Conservation (phyloP, 2,888 invertebrate genomes). For the Tetranychus truncatus region DNA sequence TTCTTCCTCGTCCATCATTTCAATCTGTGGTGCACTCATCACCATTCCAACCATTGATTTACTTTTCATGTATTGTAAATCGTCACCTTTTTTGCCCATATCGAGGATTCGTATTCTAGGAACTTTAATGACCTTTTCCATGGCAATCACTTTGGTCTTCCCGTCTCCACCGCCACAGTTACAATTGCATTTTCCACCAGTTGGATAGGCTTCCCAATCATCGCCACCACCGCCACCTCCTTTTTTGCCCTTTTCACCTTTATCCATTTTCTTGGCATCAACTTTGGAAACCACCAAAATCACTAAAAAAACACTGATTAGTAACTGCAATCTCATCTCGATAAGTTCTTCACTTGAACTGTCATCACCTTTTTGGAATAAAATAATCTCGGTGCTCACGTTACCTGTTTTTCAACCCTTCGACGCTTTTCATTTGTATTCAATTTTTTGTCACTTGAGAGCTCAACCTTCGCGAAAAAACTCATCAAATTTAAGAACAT, state of each 20-base stretch:
- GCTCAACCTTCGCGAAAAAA: background rate
- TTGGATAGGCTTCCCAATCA: background rate
- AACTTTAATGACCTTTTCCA: slow-evolving; percentile 2
- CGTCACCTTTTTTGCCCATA: background rate
- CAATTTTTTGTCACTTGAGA: background rate
- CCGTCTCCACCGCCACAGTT: background rate
- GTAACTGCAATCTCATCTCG: background rate
- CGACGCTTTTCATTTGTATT: too few species aligned
- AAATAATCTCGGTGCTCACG: background rate
- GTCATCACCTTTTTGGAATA: background rate
- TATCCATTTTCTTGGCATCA: background rate
- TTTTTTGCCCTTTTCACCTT: background rate
- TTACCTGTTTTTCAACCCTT: too few species aligned
- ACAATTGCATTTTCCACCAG: background rate
- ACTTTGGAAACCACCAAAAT: background rate
- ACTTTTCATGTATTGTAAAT: background rate
- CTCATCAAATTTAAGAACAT: too few species aligned
- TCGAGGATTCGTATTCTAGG: slow-evolving; percentile 6
- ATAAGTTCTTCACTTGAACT: background rate
- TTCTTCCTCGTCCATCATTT: background rate
- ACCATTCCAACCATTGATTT: slow-evolving; percentile 6
- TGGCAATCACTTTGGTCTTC: slow-evolving; percentile 4
- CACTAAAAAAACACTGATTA: background rate
- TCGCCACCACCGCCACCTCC: background rate
- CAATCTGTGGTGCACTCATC: background rate